Base-by-base conservation (phyloP, 2,797 vertebrate species). In the Siniperca scherzeri region DNA sequence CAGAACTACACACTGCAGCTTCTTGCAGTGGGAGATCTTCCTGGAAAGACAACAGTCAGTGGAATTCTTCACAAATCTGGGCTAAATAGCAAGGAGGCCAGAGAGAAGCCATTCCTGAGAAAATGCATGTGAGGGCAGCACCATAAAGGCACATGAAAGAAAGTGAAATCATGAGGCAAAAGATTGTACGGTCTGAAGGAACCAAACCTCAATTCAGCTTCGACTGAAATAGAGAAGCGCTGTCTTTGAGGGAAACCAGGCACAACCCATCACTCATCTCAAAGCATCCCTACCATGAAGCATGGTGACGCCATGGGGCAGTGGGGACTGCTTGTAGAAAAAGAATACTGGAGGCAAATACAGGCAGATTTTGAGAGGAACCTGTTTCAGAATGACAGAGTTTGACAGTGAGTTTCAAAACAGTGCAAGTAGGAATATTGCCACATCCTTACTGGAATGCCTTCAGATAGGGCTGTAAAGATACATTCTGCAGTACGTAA, bases 1-100 rank as follows among this genome's bases (percentile, higher is more conserved):
- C 83, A 89, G 19, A 61, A 74, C 69, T 79, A 53, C 77, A 80
- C 5, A 79, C 86, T 78, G 13, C 40, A 53, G 74, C 55, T 22
- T 36, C 44, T 48, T 70, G 62, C 79, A 68, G 65, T 46, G 68
- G 80, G 86, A 86, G 38, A 81, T 80, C 79, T 87, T 83, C 30
- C 79, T 90, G 88, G 90, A 91, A 70, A 52, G 60, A 86, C 71
- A 85, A 86, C 86, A 90, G 78, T 89, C 83, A 10, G 70, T 36
- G 50, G 61, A 83, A 76, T 82, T 84, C 69, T 67, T 87, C 78
- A 75, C 62, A 87, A 84, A 89, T 88, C 74, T 83, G 55, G 82
- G 77, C 64, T 87, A 77, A 87, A 82, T 74, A 74, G 73, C 72
- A 85, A 64, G 0, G 11, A 74, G n/a, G 62, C 75, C 73, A 78